Evolutionary conservation across 2,113 vertebrate genomes (phyloP), one percentile per base, ranked within the genome.

Genomic region (Sinocyclocheilus anophthalmus): DNA sequence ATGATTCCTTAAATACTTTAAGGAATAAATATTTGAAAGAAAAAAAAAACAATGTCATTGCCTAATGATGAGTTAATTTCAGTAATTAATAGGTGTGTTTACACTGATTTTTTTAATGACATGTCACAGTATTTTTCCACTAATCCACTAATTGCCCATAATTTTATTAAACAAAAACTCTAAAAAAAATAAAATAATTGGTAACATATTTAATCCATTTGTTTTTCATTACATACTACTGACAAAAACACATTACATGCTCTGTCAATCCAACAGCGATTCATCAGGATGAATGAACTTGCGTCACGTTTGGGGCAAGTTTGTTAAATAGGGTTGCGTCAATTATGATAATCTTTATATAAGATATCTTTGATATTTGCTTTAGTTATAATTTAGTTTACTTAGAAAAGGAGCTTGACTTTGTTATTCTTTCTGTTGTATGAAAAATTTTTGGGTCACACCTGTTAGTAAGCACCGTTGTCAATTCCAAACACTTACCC

Each of bases 381-480:
- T 76, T 76, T 50, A 48, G 73, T 76, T 45, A 48, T 16, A 48
- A n/a, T 45, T 76, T 24, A 76, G 42, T 76, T 76, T 76, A 76
- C 73, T 76, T 76, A 76, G 73, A 50, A 50, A 76, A 50, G n/a
- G 42, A 24, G n/a, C n/a, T 48, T 48, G 72, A 48, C 42, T 75
- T 75, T 75, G 72, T 48, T 76, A 50, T 76, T 76, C 42, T 76
- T 76, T 76, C 72, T 76, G 42, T 24, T 50, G 42, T 76, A 75
- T 76, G 22, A 48, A 26, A n/a, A 26, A 16, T 4, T 50, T 76
- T 26, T 76, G n/a, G 12, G 73, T 76, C 73, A 76, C 73, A 76
- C 73, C 73, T 76, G 73, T 76, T 48, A 76, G 42, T 48, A 50
- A 50, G 50, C 42, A 75, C 20, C 0, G 11, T 48, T 48, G 72